These are phyloP conservation scores for Pteronura brasiliensis DNA, from an alignment of 2,113 vertebrate species.

Conservation along the genomic window DNA sequence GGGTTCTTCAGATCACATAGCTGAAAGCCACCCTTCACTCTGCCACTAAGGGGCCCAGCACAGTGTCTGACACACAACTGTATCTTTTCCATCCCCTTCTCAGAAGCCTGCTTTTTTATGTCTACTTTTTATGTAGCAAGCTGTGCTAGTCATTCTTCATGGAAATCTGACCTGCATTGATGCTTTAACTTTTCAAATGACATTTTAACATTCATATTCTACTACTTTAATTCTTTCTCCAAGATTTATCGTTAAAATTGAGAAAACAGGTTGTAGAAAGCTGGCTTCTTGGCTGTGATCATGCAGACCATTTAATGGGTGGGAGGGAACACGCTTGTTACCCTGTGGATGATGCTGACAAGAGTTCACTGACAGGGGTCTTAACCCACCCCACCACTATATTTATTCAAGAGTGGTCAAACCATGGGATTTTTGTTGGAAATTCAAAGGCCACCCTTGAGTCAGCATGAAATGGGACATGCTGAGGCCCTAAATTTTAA, in stretches of 20 bases:
- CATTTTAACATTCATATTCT: not conserved
- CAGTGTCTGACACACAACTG: fast-evolving
- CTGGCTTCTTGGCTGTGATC: not conserved
- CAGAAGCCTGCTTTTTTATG: not conserved
- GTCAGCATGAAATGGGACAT: not conserved
- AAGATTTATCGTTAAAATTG: not conserved
- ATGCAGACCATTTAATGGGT: not conserved
- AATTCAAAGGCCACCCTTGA: not conserved
- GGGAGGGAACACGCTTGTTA: not conserved
- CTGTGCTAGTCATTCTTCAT: not conserved
- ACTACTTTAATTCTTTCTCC: not conserved
- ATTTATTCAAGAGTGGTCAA: not conserved
- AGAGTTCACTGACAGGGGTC: not conserved
- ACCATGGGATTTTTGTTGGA: not conserved
- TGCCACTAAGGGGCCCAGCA: not conserved
- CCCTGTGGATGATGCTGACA: not conserved
- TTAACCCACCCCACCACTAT: not conserved
- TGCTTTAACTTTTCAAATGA: not conserved
- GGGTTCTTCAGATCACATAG: not conserved
- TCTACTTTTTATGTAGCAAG: not conserved
- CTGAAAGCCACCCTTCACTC: not conserved
- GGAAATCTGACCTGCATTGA: not conserved
- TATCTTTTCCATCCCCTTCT: not conserved
- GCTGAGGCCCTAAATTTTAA: not conserved
- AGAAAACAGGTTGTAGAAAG: not conserved